Conservation (phyloP, 2,888 invertebrate species). For the Drosophila siamana region DNA sequence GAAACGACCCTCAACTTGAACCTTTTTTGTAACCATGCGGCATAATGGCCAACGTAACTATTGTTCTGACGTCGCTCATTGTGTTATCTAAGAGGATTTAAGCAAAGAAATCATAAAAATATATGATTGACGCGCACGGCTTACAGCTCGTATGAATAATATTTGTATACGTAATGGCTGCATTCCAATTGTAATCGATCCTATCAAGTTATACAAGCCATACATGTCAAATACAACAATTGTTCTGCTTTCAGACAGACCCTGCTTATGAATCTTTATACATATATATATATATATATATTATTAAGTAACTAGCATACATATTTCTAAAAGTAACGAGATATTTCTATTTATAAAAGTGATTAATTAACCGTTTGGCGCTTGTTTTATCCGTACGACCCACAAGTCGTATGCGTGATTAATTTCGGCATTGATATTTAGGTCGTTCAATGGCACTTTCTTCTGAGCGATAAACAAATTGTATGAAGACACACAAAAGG, state of each 20-base stretch:
- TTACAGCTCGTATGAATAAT: slow-evolving; percentile 28
- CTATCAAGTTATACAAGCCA: neutral
- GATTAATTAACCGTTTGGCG: slow-evolving; percentile 1
- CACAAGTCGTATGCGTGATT: slow-evolving; percentile 55
- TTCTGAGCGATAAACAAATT: slow-evolving; percentile 18
- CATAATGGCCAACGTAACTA: slow-evolving; percentile 15
- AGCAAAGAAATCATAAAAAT: slow-evolving; percentile 25
- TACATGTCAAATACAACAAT: neutral
- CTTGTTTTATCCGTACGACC: neutral
- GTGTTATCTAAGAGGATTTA: slow-evolving; percentile 61
- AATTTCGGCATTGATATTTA: slow-evolving; percentile 38
- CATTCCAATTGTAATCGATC: neutral
- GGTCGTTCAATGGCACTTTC: slow-evolving; percentile 17
- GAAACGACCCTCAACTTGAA: slow-evolving; percentile 75
- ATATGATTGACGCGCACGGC: slow-evolving; percentile 12
- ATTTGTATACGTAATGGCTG: neutral
- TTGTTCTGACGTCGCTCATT: slow-evolving; percentile 41
- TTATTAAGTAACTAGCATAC: neutral
- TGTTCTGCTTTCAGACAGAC: too few relatives aligned
- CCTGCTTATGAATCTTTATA: too few relatives aligned
- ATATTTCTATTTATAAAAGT: neutral
- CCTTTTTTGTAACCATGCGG: slow-evolving; percentile 32
- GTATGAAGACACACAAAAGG: neutral
- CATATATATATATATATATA: neutral
- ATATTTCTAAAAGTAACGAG: neutral